These are phyloP conservation scores for Bugulina stolonifera DNA, from an alignment of 2,888 invertebrate genomes.

Conservation along the genomic window DNA sequence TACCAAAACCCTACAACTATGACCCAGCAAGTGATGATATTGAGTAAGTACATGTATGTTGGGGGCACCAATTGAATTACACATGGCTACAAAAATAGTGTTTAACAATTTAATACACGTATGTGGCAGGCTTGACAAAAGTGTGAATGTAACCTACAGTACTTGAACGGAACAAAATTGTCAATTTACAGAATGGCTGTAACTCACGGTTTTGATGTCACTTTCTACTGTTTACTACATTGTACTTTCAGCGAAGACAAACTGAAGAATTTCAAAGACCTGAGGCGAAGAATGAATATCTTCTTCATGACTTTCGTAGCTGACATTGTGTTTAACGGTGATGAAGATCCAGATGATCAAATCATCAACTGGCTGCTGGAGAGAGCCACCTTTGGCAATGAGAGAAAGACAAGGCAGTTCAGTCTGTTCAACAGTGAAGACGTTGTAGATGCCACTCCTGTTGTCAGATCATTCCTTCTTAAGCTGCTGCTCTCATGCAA, in stretches of 20 bases:
- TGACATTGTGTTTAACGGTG: not conserved
- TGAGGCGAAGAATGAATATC: not conserved
- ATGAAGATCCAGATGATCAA: not conserved
- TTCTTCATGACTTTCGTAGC: not conserved
- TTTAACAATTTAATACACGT: no score
- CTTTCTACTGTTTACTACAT: no score
- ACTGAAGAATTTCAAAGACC: not conserved
- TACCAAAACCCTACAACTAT: not conserved
- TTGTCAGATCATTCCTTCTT: conserved; percentile 40
- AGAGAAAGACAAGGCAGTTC: not conserved
- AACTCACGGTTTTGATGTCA: no score
- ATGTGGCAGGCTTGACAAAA: no score
- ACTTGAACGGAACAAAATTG: no score
- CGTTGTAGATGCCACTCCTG: conserved; percentile 39
- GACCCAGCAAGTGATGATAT: not conserved
- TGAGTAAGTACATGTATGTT: not conserved
- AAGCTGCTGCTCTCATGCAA: conserved; percentile 36
- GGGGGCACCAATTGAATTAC: not conserved
- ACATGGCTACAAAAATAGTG: not conserved
- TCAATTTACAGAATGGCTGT: no score
- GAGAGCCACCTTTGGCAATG: not conserved
- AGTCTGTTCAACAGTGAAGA: not conserved
- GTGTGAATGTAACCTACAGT: no score
- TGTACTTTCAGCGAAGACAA: not conserved
- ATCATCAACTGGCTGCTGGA: not conserved